phyloP scores from a whole-genome alignment of 2,888 invertebrate genomes.

The Eilema caniola region DNA sequence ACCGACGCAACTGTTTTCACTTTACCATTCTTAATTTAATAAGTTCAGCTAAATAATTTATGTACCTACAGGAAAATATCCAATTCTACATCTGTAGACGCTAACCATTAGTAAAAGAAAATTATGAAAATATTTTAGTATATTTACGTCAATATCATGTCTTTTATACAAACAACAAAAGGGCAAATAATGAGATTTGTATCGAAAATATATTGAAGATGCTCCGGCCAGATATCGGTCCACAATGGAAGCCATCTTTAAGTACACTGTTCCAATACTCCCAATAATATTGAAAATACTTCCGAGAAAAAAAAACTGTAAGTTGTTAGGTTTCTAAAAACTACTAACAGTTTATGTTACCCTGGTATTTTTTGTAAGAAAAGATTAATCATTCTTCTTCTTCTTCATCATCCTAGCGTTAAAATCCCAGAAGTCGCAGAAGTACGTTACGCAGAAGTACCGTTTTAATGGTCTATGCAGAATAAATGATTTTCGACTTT shows the following conservation, averaged over 20 bases:
- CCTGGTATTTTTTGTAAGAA: not conserved
- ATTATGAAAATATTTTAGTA: not conserved
- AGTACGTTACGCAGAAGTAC: too few relatives aligned
- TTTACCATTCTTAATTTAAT: too few relatives aligned
- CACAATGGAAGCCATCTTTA: not conserved
- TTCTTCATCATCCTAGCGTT: too few relatives aligned
- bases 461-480: too few relatives aligned
- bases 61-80: too few relatives aligned
- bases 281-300: not conserved
- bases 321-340: not conserved
- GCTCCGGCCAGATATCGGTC: not conserved
- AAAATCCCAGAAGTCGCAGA: too few relatives aligned
- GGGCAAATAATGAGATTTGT: constrained; percentile 16
- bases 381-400: not conserved
- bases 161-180: constrained; percentile 9
- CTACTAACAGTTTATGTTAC: not conserved
- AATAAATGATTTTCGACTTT: too few relatives aligned
- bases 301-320: not conserved
- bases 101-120: too few relatives aligned
- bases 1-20: too few relatives aligned
- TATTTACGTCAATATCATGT: constrained; percentile 3
- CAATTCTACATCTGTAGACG: too few relatives aligned
- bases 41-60: too few relatives aligned
- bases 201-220: not conserved
- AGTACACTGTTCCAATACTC: not conserved